Base-by-base conservation (phyloP, 2,113 vertebrate species). In the Calonectris borealis region DNA sequence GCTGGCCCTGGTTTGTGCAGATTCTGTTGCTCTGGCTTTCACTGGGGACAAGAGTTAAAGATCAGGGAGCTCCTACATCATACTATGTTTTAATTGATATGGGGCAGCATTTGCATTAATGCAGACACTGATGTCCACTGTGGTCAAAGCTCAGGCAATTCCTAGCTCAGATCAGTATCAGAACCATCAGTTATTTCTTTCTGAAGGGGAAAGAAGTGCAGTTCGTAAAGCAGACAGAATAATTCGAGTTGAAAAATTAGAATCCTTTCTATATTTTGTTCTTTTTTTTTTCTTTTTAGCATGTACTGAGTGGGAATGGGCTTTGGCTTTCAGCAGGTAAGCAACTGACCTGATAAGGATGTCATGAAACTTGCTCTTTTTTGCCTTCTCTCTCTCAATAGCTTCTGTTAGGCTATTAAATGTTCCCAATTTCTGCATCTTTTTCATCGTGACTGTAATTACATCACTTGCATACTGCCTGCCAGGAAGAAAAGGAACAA, bases 381-480 rank as follows among this genome's bases (percentile, higher is more conserved):
- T 98, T 85, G 90, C 97, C 48, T 97, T 97, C 73, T 99, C 98
- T 77, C 80, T 94, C 66, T 72, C 94, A 65, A 98, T 95, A 48
- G 97, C 96, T 76, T 96, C 52, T 36, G 96, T 94, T 61, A 99
- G 97, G 79, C 40, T 97, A 26, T 55, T 71, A 95, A 98, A 99
- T 36, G 97, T 98, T 76, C 98, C 98, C 0, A 86, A 95, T 24
- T 95, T 80, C 84, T 98, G 80, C 75, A 99, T 58, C 60, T 98
- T 98, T 32, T 91, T 73, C 86, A 98, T 77, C 38, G 98, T 97
- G 6, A 87, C 36, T 78, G 72, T 60, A 70, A 99, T 97, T 81
- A 98, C 82, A 11, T 98, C 83, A 31, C 92, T 97, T 49, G 98
- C 96, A 96, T 98, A 98, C 48, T 98, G 98, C 97, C 99, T 99